Evolutionary conservation across 2,797 vertebrate species (phyloP).

Genomic region (Lateolabrax maculatus): DNA sequence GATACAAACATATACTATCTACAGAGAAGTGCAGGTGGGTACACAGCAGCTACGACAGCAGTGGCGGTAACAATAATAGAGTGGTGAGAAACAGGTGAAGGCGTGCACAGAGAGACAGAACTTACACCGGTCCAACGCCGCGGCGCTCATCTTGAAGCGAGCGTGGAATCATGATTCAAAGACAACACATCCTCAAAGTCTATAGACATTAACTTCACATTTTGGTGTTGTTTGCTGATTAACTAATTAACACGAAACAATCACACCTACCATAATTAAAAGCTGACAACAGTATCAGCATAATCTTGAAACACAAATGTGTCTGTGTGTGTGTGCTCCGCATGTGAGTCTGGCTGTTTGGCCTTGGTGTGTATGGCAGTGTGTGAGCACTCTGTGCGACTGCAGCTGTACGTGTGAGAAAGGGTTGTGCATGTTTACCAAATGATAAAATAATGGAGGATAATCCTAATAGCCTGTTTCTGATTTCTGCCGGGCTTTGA

Average conservation of each 20-base stretch:
- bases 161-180: neutral
- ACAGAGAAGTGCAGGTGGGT: slow-evolving; percentile 72
- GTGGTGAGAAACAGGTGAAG: slow-evolving; percentile 69
- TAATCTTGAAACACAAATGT: neutral
- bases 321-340: slow-evolving; percentile 26
- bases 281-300: neutral
- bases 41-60: slow-evolving; percentile 52
- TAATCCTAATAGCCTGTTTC: slow-evolving; percentile 80
- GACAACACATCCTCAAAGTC: slow-evolving; percentile 17
- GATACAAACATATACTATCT: slow-evolving; percentile 65
- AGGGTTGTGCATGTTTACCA: slow-evolving; percentile 60
- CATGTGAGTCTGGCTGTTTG: slow-evolving; percentile 13
- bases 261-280: neutral
- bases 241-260: slow-evolving; percentile 1
- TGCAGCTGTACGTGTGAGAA: slow-evolving; percentile 48
- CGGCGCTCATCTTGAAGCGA: neutral
- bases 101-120: slow-evolving; percentile 64
- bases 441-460: slow-evolving; percentile 75
- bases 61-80: slow-evolving; percentile 61
- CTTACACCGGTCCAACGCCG: slow-evolving; percentile 22
- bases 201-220: slow-evolving; percentile 23
- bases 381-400: slow-evolving; percentile 1
- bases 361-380: slow-evolving; percentile 8
- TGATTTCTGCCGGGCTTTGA: slow-evolving; percentile 76
- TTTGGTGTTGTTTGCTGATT: slow-evolving; percentile 18